Percentiles rank a stretch among this genome's conserved stretches.
Conservation (phyloP, 2,797 vertebrate species). For the Cetoscarus ocellatus region DNA sequence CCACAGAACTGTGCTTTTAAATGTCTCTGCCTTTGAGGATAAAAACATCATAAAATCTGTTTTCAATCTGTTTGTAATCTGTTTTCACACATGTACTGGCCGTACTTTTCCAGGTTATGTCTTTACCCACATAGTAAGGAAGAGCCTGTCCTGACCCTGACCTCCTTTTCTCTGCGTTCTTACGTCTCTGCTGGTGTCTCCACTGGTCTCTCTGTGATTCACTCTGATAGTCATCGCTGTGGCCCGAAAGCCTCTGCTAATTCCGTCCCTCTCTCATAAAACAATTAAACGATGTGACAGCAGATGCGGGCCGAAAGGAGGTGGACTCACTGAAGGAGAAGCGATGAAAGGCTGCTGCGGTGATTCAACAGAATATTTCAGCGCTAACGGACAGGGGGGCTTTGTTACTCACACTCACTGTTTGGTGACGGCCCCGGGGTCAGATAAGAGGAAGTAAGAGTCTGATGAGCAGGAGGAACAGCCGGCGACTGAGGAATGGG, state of each 20-base stretch:
- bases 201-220: constrained; percentile 20
- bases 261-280: constrained; percentile 25
- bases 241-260: constrained; percentile 24
- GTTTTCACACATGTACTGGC: too few species aligned
- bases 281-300: constrained; percentile 39
- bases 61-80: too few species aligned
- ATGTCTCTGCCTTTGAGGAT: too few species aligned
- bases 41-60: too few species aligned
- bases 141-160: neutral
- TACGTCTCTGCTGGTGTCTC: constrained; percentile 9
- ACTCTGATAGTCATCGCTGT: constrained; percentile 10
- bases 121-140: too few species aligned
- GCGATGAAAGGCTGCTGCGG: constrained; percentile 14
- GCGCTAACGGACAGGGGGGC: neutral
- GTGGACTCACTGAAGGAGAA: constrained; percentile 20
- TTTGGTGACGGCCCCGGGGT: neutral
- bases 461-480: neutral
- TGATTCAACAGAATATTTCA: constrained; percentile 17
- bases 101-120: too few species aligned
- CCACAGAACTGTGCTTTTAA: too few species aligned
- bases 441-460: neutral
- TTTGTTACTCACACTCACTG: constrained; percentile 8
- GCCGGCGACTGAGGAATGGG: neutral
- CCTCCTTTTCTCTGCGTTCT: neutral
- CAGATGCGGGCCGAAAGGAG: constrained; percentile 25